Conservation (phyloP, 2,113 vertebrate species). For the Cyphomyrus discorhynchus region DNA sequence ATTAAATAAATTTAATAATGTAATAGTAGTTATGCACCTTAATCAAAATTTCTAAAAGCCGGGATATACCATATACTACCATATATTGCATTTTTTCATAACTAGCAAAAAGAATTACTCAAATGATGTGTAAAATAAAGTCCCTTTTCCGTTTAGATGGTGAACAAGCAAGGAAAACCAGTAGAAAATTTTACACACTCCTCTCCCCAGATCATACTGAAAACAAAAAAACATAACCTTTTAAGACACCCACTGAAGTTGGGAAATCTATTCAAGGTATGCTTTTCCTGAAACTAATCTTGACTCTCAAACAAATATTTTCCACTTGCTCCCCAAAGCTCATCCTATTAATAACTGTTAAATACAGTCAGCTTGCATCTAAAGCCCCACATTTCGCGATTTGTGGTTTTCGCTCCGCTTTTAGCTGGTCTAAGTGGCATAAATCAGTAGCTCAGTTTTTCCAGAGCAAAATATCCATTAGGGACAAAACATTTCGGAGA, state of each 20-base stretch:
- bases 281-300: conserved; percentile 15
- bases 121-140: not conserved
- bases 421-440: not conserved
- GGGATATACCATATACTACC: not conserved
- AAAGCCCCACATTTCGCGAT: not conserved
- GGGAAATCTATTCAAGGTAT: conserved; percentile 15
- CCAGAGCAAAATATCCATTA: not conserved
- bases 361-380: not conserved
- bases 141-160: not conserved
- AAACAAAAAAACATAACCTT: conserved; percentile 8
- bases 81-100: not conserved
- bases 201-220: not conserved
- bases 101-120: not conserved
- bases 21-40: not conserved
- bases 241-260: conserved; percentile 5
- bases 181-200: not conserved
- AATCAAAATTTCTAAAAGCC: not conserved
- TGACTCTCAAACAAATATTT: conserved; percentile 2
- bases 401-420: not conserved
- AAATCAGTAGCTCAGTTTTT: not conserved
- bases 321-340: not conserved
- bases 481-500: not conserved
- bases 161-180: not conserved
- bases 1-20: not conserved
- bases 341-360: not conserved